These are phyloP conservation scores for Mesembrinibis cayennensis DNA, from an alignment of 2,113 vertebrate genomes.

Conservation along the genomic window DNA sequence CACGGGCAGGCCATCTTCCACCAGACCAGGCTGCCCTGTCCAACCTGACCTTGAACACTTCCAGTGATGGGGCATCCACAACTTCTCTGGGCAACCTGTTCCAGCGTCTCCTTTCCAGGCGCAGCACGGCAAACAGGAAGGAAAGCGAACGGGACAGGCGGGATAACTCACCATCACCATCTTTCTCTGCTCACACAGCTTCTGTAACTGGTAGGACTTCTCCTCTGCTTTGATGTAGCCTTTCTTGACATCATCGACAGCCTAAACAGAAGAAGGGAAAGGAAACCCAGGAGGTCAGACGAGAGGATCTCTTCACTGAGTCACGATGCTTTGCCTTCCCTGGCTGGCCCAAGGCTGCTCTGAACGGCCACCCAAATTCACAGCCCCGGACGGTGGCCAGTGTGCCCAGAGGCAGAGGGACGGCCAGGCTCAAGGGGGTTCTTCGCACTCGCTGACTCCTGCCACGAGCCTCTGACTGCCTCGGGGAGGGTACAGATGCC, in stretches of 20 bases:
- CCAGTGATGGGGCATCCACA: neutral
- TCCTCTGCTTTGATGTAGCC: slow-evolving; percentile 96
- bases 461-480: neutral
- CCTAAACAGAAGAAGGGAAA: slow-evolving; percentile 70
- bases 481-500: neutral
- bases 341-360: neutral
- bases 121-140: neutral
- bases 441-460: rapidly evolving
- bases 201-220: slow-evolving; percentile 97
- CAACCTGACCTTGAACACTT: neutral
- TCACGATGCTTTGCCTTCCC: neutral
- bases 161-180: slow-evolving; percentile 88
- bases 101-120: neutral
- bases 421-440: neutral
- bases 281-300: neutral
- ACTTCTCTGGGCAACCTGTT: neutral
- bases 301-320: neutral
- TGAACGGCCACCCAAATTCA: neutral
- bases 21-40: neutral
- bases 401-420: neutral
- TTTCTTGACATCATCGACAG: slow-evolving; percentile 94
- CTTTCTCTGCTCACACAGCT: slow-evolving; percentile 94
- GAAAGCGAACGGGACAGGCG: neutral
- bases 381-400: neutral
- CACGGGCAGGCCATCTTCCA: neutral